Evolutionary conservation across 2,888 invertebrate genomes (phyloP), one percentile per base, ranked within the genome.

Genomic region (Drosophila subsilvestris): DNA sequence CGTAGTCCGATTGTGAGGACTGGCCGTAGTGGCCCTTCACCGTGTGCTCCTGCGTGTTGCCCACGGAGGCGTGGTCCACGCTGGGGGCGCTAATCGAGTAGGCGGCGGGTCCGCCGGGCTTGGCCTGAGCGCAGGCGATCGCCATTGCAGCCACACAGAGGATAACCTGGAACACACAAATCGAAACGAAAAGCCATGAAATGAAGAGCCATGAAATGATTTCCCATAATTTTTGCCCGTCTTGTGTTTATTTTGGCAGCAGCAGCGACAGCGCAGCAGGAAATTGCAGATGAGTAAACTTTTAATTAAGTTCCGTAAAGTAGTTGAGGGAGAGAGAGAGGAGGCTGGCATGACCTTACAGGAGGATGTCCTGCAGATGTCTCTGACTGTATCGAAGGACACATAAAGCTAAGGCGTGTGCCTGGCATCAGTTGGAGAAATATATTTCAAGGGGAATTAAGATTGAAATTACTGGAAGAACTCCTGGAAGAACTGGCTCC

Each of bases 1-100:
- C 86, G 59, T 92, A 92, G 78, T 91, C 90, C 49, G 92, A 92
- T 66, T 92, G 90, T 20, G 92, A 92, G 37, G 90, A 91, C 78
- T 92, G 91, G 22, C 92, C 92, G 60, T 91, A 91, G 69, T 90
- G 91, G 12, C 92, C 92, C 89, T 92, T 89, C 10, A 92, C 91
- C 25, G 92, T 92, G 49, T 92, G 91, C 80, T 92, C 92, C 74
- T 92, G 92, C 57, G 90, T 84, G 53, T 89, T 89, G 60, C 92
- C 92, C 32, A 92, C 92, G 14, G 90, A 92, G 56, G 85, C 91
- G 63, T 91, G 91, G 73, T 92, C 92, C 67, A 85, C 90, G 74
- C 91, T 91, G 67, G 92, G 91, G 0, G 91, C 90, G 3, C 90
- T 92, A 63, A 92, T 92, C 58, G 91, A 90, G 43, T 92, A 92